Evolutionary conservation across 2,113 vertebrate genomes (phyloP), one percentile per base, ranked within the genome.

Genomic region (Malaclemys terrapin): DNA sequence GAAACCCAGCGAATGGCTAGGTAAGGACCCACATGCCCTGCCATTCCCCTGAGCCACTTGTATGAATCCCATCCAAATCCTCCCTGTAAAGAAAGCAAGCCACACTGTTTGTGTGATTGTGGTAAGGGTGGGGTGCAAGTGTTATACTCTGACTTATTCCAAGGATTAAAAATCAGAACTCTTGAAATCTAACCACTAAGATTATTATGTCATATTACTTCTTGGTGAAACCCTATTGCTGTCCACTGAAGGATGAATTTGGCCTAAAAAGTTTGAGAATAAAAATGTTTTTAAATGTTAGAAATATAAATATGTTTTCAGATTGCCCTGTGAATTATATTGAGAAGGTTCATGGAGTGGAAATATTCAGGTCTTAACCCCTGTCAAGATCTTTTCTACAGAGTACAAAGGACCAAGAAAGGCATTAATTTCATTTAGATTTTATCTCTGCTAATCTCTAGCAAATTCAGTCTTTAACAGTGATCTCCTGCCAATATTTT

Each of bases 261-360:
- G 19, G 25, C 59, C 56, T 69, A 62, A 50, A 86, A 50, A 22
- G 47, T 50, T 35, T 72, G 50, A 84, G 22, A 72, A 80, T 53
- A 4, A 38, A 65, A 29, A 6, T 42, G 20, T 80, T 62, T 82
- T 45, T 65, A 62, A 87, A 53, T 12, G 65, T 47, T 80, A 47
- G 82, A 59, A 54, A 76, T 52, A 84, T 53, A 78, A 24, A 47
- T 84, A 57, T 84, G 56, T 89, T 85, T 89, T 87, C 80, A 89
- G 53, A 31, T 72, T 82, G 52, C 47, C n/a, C 45, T n/a, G 12
- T 78, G 75, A 24, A 84, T 31, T 54, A 52, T 56, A 10, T 13
- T 81, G 75, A 35, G 17, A 53, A 72, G 53, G 4, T 82, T 50
- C 35, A 76, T 27, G 31, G 24, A 8, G 9, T 62, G 27, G 78